Conservation (phyloP, 2,113 vertebrate species). For the Antechinus stuartii region DNA sequence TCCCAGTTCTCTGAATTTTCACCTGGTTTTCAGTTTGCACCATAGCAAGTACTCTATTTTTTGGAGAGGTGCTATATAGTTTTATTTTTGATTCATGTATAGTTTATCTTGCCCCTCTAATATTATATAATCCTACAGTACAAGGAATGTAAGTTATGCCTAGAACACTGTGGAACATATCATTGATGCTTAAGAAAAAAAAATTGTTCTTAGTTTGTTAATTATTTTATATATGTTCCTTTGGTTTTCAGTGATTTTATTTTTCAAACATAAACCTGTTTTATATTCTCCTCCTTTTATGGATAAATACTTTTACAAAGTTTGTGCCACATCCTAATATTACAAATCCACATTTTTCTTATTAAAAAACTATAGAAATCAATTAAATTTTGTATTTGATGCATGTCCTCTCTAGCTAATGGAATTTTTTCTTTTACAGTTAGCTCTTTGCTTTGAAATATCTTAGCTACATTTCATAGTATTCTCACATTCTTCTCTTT, state of each 20-base stretch:
- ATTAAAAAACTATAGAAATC: slow-evolving; percentile 11
- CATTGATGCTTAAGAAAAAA: neutral
- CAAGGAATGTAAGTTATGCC: neutral
- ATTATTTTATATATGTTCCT: neutral
- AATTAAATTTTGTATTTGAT: slow-evolving; percentile 44
- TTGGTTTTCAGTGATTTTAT: slow-evolving; percentile 21
- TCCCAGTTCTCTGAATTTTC: slow-evolving; percentile 11
- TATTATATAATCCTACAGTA: slow-evolving; percentile 23
- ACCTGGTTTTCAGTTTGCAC: neutral
- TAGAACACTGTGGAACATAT: neutral
- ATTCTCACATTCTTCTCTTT: slow-evolving; percentile 36
- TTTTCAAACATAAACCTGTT: slow-evolving; percentile 36
- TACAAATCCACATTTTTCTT: slow-evolving; percentile 35
- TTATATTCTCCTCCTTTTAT: slow-evolving; percentile 42
- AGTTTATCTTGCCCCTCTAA: slow-evolving; percentile 1
- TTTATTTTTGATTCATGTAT: slow-evolving; percentile 27
- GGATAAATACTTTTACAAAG: slow-evolving; percentile 27
- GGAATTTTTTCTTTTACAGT: neutral
- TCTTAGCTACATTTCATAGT: slow-evolving; percentile 36
- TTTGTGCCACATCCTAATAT: neutral
- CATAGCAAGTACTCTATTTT: slow-evolving; percentile 1
- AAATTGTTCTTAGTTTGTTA: neutral
- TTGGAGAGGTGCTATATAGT: neutral
- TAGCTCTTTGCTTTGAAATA: neutral
- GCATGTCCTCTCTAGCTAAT: slow-evolving; percentile 2